Base-by-base conservation (phyloP, 2,888 invertebrate species). In the Agrochola lychnidis region DNA sequence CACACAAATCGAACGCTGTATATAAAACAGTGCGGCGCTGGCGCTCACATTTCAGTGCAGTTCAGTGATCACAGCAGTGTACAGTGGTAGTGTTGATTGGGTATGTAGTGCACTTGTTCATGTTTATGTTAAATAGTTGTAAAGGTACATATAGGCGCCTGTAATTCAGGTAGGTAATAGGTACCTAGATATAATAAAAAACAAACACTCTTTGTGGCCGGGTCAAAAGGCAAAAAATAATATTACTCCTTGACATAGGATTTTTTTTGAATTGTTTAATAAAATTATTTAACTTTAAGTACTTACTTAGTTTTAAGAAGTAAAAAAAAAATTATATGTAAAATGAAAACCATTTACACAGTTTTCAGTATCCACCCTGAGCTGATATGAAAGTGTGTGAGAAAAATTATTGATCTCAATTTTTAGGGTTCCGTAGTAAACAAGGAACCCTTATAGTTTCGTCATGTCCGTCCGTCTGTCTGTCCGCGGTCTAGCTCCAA, bases 1-100 rank as follows among this genome's bases (percentile, higher is more conserved):
- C 90, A 84, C 25, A 81, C 70, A 66, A 82, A 51, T 75, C 82
- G 40, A 77, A 79, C 81, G 64, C 30, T 45, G 70, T 48, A 30
- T 84, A 87, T 88, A 88, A 80, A 89, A 89, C 76, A 22, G n/a
- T 48, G 30, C 3, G n/a, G 51, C 79, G 76, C 79, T 0, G 10
- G 72, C 84, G 73, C 70, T 72, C 83, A 73, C 78, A 82, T 89
- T 89, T 89, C 88, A 89, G 89, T 89, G 30, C 14, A 68, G 74
- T 73, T 56, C 64, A 71, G 73, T 79, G 76, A 57, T 62, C 73
- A 69, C 53, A 19, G 69, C 71, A 63, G 87, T 79, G 87, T 83
- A 69, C 71, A 75, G 83, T 88, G 81, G 64, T 51, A 66, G 82
- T 81, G 82, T n/a, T 56, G 25, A 69, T 51, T 63, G 53, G 83